Conservation (phyloP, 2,797 vertebrate genomes). For the Gila robusta region DNA sequence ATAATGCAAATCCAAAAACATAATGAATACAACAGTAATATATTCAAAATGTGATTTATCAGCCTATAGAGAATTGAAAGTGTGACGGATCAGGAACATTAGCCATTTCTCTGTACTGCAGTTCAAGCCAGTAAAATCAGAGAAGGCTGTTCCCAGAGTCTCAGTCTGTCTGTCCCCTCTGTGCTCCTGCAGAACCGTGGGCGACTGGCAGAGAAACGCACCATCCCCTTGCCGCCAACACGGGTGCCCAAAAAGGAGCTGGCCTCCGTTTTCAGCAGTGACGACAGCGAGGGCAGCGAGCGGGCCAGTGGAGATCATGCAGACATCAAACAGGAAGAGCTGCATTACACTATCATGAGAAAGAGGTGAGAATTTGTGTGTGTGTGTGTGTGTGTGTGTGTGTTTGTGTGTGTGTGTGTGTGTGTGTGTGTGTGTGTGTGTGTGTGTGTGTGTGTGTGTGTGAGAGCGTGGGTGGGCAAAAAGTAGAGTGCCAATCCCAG, state of each 20-base stretch:
- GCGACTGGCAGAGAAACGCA: constrained; percentile 96
- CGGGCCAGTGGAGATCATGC: constrained; percentile 85
- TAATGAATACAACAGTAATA: neutral
- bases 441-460: neutral
- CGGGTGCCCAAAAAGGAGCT: constrained; percentile 93
- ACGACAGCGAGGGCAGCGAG: constrained; percentile 90
- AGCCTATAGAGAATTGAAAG: constrained; percentile 15
- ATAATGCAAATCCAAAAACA: neutral
- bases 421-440: neutral
- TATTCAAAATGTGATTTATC: constrained; percentile 31
- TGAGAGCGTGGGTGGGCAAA: neutral
- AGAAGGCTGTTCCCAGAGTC: constrained; percentile 53
- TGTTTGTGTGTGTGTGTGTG: neutral
- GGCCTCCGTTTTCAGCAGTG: constrained; percentile 88
- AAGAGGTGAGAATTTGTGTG: constrained; percentile 85
- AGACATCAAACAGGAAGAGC: constrained; percentile 92
- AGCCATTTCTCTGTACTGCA: constrained; percentile 29
- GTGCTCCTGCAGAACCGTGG: constrained; percentile 89
- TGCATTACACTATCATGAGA: constrained; percentile 95
- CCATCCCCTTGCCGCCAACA: constrained; percentile 88
- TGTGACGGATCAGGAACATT: constrained; percentile 6
- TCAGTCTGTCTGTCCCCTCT: constrained; percentile 60
- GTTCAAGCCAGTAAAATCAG: constrained; percentile 30
- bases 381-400: neutral
- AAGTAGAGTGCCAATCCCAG: constrained; percentile 9